Evolutionary conservation across 1,140 invertebrate species (phyloP).

Genomic region (Eupristina koningsbergeri): DNA sequence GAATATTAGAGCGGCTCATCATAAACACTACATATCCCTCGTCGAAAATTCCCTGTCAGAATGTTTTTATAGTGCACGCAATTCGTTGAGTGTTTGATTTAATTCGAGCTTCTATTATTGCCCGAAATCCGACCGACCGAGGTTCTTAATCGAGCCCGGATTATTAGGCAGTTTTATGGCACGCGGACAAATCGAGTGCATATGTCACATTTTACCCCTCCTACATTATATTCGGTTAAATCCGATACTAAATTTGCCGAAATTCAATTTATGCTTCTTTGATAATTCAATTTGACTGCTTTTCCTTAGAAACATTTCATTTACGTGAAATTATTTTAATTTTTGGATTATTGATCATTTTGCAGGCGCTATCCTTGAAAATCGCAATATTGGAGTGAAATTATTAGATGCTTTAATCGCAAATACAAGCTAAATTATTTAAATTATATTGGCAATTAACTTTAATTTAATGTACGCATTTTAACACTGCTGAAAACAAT

Average conservation of each 20-base stretch:
- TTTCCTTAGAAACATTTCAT: no score
- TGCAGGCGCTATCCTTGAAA: no score
- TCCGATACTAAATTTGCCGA: neutral
- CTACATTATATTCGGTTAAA: neutral
- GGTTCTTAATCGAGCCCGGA: constrained; percentile 55
- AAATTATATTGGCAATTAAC: no score
- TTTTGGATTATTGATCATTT: no score
- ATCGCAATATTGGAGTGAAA: no score
- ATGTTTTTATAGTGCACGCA: constrained; percentile 60
- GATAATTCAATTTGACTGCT: neutral
- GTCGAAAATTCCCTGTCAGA: constrained; percentile 29
- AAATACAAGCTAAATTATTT: no score
- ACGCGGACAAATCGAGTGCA: constrained; percentile 52
- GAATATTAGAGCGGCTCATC: neutral
- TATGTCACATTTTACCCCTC: constrained; percentile 54
- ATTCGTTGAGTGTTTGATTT: constrained; percentile 64
- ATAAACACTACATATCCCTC: neutral
- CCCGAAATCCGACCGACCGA: constrained; percentile 18
- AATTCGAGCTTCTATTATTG: constrained; percentile 46
- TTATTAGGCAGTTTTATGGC: constrained; percentile 51
- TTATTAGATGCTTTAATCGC: no score
- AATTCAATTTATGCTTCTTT: neutral
- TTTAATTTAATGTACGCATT: no score
- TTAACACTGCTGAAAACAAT: no score
- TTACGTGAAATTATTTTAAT: no score